These are phyloP conservation scores for Marmota flaviventris DNA, from an alignment of 2,113 vertebrate genomes.

Conservation along the genomic window DNA sequence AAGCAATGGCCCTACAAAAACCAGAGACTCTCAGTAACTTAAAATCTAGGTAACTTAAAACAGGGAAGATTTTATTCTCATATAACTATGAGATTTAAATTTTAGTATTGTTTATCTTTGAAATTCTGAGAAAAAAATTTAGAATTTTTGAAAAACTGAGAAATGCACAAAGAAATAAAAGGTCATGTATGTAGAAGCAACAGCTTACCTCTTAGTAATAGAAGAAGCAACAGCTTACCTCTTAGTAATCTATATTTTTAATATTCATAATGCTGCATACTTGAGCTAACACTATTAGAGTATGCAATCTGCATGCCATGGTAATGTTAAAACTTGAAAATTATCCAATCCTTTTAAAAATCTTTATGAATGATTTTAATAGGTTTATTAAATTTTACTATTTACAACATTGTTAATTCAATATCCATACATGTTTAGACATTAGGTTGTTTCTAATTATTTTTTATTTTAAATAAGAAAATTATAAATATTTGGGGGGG, in stretches of 20 bases:
- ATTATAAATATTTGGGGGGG: background rate
- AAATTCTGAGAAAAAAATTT: background rate
- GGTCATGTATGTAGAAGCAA: background rate
- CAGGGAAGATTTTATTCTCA: background rate
- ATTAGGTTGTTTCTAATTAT: background rate
- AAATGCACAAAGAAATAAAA: background rate
- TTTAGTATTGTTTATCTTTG: background rate
- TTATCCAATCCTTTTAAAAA: background rate
- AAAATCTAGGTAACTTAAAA: background rate
- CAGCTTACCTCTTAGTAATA: background rate
- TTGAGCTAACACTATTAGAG: background rate
- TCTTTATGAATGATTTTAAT: background rate
- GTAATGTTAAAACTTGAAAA: conserved; percentile 20
- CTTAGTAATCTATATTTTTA: background rate
- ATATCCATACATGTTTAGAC: background rate
- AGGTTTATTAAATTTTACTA: background rate
- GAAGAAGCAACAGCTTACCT: background rate
- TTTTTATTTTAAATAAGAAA: background rate
- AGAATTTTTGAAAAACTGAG: background rate
- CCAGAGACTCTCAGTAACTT: background rate
- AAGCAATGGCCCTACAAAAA: background rate
- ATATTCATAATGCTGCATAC: background rate
- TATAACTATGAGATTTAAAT: background rate
- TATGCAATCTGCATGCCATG: background rate
- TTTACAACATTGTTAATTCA: background rate